phyloP scores from a whole-genome alignment of 2,888 invertebrate genomes.

The Anorthoa munda region DNA sequence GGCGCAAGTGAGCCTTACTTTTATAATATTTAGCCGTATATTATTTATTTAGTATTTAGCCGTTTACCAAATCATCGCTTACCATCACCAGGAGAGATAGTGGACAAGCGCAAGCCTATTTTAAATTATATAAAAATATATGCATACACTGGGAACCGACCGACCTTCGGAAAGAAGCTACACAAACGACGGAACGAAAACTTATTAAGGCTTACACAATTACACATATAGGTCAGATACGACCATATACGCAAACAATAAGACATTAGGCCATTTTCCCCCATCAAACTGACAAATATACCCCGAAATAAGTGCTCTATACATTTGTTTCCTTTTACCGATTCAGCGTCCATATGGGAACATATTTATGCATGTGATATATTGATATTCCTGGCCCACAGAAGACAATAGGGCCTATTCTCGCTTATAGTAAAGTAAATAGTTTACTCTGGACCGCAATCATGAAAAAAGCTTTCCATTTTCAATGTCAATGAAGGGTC shows the following conservation, averaged over 20 bases:
- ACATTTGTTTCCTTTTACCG: constrained; percentile 51
- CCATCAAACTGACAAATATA: constrained; percentile 33
- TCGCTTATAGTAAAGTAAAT: constrained; percentile 47
- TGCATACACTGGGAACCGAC: not conserved
- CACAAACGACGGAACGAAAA: constrained; percentile 7
- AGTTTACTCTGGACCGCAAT: constrained; percentile 59
- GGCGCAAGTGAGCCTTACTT: too few relatives aligned
- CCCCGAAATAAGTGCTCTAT: constrained; percentile 51
- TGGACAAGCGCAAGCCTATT: too few relatives aligned
- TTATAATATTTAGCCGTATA: too few relatives aligned
- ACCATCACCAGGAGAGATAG: too few relatives aligned
- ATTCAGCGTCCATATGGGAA: constrained; percentile 42
- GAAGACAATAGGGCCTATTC: constrained; percentile 57
- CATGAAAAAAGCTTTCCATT: constrained; percentile 63
- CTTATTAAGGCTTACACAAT: constrained; percentile 18
- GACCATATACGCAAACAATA: too few relatives aligned
- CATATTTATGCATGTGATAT: constrained; percentile 57
- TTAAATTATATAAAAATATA: not conserved
- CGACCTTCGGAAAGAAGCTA: not conserved
- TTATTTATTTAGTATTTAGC: not conserved
- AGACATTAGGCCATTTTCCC: too few relatives aligned
- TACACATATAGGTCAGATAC: constrained; percentile 23
- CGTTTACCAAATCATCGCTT: too few relatives aligned
- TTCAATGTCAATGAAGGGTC: constrained; percentile 67
- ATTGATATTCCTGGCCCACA: constrained; percentile 47